Conservation (phyloP, 1,140 invertebrate species). For the Aphidius ervi region DNA sequence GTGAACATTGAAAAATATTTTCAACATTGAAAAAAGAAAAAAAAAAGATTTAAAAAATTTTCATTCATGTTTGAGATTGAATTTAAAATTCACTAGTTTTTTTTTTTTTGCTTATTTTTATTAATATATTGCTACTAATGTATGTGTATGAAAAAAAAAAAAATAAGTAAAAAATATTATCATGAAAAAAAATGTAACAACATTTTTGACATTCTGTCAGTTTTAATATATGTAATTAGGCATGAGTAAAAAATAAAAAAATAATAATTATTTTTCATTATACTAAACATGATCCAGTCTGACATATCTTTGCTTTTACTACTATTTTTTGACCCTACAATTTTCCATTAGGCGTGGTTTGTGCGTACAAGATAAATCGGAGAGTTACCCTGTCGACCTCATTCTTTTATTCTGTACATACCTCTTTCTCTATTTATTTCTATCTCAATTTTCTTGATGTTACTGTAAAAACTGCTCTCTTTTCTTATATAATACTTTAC, state of each 20-base stretch:
- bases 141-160: no score
- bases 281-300: constrained; percentile 5
- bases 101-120: no score
- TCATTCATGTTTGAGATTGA: no score
- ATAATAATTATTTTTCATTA: constrained; percentile 14
- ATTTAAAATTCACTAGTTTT: no score
- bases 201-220: background rate
- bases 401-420: constrained; percentile 12
- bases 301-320: constrained; percentile 13
- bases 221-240: background rate
- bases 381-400: constrained; percentile 24
- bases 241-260: background rate
- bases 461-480: constrained; percentile 2
- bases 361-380: constrained; percentile 26
- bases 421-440: no score
- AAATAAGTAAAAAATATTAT: no score
- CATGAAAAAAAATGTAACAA: background rate
- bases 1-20: no score
- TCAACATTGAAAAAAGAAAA: no score
- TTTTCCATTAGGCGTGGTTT: constrained; percentile 42
- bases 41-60: no score
- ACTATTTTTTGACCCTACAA: constrained; percentile 32
- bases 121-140: no score
- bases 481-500: background rate
- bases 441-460: no score